Percentiles rank a stretch among this genome's conserved stretches.
These are phyloP conservation scores for Exocentrus adspersus DNA, from an alignment of 2,888 invertebrate species.

Conservation along the genomic window DNA sequence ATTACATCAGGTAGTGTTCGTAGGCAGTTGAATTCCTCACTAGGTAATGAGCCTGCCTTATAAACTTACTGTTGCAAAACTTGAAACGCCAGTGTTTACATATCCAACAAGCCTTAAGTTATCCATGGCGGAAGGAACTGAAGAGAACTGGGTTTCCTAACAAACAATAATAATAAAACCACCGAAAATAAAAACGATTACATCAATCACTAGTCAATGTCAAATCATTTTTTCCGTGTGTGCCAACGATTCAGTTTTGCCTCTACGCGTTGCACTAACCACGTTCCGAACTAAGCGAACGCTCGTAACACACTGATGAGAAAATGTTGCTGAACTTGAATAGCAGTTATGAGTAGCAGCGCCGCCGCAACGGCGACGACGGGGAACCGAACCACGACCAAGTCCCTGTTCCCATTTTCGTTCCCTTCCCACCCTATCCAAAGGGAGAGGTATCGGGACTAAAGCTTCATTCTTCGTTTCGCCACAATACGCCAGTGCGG, in stretches of 20 bases:
- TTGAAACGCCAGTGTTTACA: conserved; percentile 5
- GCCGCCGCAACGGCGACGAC: conserved; percentile 13
- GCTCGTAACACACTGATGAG: conserved; percentile 23
- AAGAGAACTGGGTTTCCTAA: conserved; percentile 18
- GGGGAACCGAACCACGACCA: conserved; percentile 4
- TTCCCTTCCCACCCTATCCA: conserved; percentile 14
- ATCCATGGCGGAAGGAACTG: conserved; percentile 12
- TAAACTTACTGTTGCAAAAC: conserved; percentile 25
- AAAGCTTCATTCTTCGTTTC: conserved; percentile 23
- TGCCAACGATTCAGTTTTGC: conserved; percentile 5
- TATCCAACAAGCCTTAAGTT: conserved; percentile 21
- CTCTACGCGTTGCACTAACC: conserved; percentile 12
- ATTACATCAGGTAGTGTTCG: conserved; percentile 33
- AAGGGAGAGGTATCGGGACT: conserved; percentile 10
- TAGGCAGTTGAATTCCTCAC: not conserved
- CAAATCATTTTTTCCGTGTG: conserved; percentile 36
- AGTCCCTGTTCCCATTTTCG: conserved; percentile 11
- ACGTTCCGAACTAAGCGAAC: not conserved
- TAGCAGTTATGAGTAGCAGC: conserved; percentile 1
- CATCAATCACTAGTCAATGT: conserved; percentile 29
- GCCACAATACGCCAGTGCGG: conserved; percentile 15
- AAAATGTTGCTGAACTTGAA: conserved; percentile 24
- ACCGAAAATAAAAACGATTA: conserved; percentile 38
- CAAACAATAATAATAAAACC: conserved; percentile 28
- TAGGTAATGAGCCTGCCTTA: not conserved